Evolutionary conservation across 2,888 invertebrate genomes (phyloP), one percentile per base, ranked within the genome.

Genomic region (Perizoma flavofasciatum): DNA sequence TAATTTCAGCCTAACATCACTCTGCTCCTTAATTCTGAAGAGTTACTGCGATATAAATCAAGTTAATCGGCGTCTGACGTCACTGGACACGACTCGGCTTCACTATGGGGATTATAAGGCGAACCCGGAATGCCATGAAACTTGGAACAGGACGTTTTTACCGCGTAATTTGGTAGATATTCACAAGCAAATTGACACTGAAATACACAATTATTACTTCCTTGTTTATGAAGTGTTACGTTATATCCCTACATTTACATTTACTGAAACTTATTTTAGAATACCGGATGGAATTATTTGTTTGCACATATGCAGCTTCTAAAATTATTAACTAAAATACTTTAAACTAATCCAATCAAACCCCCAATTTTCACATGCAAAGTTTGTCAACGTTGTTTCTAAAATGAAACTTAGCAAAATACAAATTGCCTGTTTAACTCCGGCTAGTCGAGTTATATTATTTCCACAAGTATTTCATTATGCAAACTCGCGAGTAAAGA

Each of bases 391-490:
- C 54, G 53, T 54, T 57, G 50, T 62, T 54, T 61, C 55, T 62
- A 45, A 73, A 76, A 77, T 74, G 71, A 69, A 77, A 75, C 73
- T 75, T 72, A 71, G 71, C 73, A 70, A 79, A 82, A 82, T 81
- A 82, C 78, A 75, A 80, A 83, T 81, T 72, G 73, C 77, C 77
- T 78, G 71, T 72, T 82, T 81, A 78, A 76, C 75, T 76, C 66
- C 67, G 71, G 70, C 63, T 63, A 70, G 67, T 70, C 65, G 62
- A 75, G 71, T 72, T 74, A 73, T 77, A 73, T 72, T 74, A 73
- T 78, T 76, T 73, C 72, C 72, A 73, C 73, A 73, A 80, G 81
- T 80, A 82, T 82, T 81, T 79, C 77, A 83, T 83, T 85, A 83
- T 84, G 82, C 81, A 82, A 81, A 83, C 75, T 74, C 70, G 63